Evolutionary conservation across 1,140 invertebrate species (phyloP).

Genomic region (Hestina assimilis): DNA sequence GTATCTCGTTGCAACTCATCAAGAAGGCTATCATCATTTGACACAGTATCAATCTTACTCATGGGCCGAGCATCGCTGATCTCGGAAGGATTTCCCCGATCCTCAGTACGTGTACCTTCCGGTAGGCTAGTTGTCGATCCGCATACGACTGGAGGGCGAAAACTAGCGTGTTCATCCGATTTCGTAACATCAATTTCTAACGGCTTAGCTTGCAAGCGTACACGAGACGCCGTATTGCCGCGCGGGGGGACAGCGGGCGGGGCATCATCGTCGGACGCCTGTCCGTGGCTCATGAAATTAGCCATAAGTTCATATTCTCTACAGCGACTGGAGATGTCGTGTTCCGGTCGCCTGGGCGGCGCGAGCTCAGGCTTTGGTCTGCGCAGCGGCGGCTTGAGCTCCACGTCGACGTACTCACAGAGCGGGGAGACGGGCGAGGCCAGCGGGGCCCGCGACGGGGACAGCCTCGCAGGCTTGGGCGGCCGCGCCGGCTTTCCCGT

Average conservation of each 20-base stretch:
- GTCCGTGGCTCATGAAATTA: slow-evolving; percentile 61
- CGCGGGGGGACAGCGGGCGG: slow-evolving; percentile 72
- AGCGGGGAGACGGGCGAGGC: slow-evolving; percentile 30
- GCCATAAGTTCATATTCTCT: slow-evolving; percentile 73
- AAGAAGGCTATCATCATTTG: slow-evolving; percentile 62
- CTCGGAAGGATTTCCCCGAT: slow-evolving; percentile 18
- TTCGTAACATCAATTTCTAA: slow-evolving; percentile 31
- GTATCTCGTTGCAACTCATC: slow-evolving; percentile 64
- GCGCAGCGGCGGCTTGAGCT: slow-evolving; percentile 41
- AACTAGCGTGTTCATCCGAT: slow-evolving; percentile 24
- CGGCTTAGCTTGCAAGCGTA: slow-evolving; percentile 31
- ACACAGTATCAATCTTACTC: slow-evolving; percentile 44
- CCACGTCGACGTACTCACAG: slow-evolving; percentile 65
- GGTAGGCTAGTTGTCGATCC: slow-evolving; percentile 39
- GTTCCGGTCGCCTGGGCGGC: slow-evolving; percentile 27
- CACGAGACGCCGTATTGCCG: slow-evolving; percentile 35
- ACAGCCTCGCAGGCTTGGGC: slow-evolving; percentile 59
- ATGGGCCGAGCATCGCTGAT: slow-evolving; percentile 32
- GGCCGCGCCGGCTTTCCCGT: slow-evolving; percentile 52
- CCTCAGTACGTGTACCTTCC: slow-evolving; percentile 27
- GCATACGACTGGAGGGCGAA: slow-evolving; percentile 32
- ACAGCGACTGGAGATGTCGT: slow-evolving; percentile 44
- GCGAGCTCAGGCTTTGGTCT: slow-evolving; percentile 34
- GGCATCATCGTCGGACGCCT: slow-evolving; percentile 43
- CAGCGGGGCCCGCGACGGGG: slow-evolving; percentile 40